These are phyloP conservation scores for Myoxocephalus aenaeus DNA, from an alignment of 2,797 vertebrate genomes.

Conservation along the genomic window DNA sequence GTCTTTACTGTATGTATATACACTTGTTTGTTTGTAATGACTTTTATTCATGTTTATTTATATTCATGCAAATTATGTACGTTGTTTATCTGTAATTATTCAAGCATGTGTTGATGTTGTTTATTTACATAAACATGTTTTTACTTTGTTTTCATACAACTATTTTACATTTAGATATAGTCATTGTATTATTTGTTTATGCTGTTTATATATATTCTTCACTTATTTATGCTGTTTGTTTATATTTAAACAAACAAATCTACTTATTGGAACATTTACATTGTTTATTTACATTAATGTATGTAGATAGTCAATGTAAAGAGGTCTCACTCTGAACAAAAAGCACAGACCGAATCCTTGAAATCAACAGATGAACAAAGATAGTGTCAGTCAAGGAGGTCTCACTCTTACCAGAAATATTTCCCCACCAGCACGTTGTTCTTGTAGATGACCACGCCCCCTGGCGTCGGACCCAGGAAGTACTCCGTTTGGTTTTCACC, in stretches of 20 bases:
- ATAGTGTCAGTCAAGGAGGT: neutral
- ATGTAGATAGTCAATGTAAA: neutral
- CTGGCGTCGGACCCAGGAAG: slow-evolving; percentile 91
- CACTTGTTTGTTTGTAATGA: too few relatives aligned
- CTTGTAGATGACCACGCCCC: slow-evolving; percentile 92
- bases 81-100: neutral
- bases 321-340: neutral
- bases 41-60: neutral
- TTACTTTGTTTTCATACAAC: neutral
- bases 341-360: neutral
- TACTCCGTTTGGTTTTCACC: slow-evolving; percentile 92
- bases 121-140: neutral
- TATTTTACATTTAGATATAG: too few relatives aligned
- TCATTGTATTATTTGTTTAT: too few relatives aligned
- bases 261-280: too few relatives aligned
- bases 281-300: too few relatives aligned
- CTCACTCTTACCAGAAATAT: slow-evolving; percentile 91
- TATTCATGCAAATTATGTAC: neutral
- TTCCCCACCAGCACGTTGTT: slow-evolving; percentile 94
- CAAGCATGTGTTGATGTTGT: neutral
- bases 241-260: neutral
- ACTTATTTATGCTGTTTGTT: too few relatives aligned
- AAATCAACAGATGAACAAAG: neutral
- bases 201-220: too few relatives aligned
- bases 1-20: neutral